phyloP scores from a whole-genome alignment of 2,113 vertebrate species.

The Dinomys branickii region DNA sequence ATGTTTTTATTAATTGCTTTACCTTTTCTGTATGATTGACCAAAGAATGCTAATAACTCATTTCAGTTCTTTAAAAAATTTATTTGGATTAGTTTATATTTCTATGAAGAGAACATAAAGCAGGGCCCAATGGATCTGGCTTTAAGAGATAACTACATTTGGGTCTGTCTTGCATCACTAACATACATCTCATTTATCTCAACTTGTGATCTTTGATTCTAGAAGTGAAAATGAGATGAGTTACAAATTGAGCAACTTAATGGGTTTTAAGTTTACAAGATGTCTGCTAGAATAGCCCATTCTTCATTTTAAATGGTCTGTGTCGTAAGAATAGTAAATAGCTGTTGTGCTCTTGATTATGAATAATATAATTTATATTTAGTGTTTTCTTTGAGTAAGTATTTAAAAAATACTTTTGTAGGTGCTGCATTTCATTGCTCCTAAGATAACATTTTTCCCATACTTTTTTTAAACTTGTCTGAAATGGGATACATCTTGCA shows the following conservation, averaged over 20 bases:
- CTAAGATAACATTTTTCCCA: background rate
- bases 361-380: background rate
- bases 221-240: background rate
- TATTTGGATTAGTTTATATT: background rate
- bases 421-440: background rate
- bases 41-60: background rate
- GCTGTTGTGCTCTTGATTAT: background rate
- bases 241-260: background rate
- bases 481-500: background rate
- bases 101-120: background rate
- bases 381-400: constrained; percentile 4
- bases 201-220: background rate
- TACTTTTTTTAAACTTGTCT: constrained; percentile 15
- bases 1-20: background rate
- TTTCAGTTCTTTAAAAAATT: no score
- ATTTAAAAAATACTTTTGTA: background rate
- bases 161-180: background rate
- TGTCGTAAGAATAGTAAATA: background rate
- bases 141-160: background rate
- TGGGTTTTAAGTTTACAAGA: background rate
- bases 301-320: constrained; percentile 29
- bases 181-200: background rate
- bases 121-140: background rate
- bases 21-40: background rate
- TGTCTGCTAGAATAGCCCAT: background rate